Evolutionary conservation across 2,113 vertebrate species (phyloP).

Genomic region (Clupea harengus): DNA sequence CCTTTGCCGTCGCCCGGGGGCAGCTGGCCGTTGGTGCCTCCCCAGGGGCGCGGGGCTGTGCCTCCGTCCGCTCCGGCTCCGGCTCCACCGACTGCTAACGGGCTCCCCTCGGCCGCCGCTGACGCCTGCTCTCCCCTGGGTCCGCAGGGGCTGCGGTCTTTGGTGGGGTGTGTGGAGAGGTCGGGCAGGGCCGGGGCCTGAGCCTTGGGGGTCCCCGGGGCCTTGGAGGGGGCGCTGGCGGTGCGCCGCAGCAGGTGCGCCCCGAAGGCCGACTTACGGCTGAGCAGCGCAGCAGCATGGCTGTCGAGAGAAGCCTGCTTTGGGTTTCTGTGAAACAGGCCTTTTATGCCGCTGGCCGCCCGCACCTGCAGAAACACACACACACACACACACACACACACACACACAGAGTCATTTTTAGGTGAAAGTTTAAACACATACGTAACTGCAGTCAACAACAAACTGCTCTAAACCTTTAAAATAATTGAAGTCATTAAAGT

Average conservation of each 20-base stretch:
- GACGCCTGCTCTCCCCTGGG: constrained; percentile 75
- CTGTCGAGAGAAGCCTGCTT: constrained; percentile 98
- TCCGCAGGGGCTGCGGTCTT: constrained; percentile 80
- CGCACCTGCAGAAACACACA: constrained; percentile 76
- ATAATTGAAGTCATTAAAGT: background rate
- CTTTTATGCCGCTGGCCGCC: constrained; percentile 92
- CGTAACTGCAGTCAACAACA: background rate
- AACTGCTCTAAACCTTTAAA: background rate
- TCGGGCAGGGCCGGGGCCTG: constrained; percentile 83
- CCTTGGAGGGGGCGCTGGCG: constrained; percentile 93
- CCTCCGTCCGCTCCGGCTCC: background rate
- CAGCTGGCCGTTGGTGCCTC: constrained; percentile 71
- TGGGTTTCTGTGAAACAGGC: constrained; percentile 96
- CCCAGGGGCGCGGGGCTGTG: constrained; percentile 44
- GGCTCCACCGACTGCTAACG: background rate
- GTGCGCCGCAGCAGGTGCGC: constrained; percentile 91
- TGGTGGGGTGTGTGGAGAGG: constrained; percentile 77
- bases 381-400: background rate
- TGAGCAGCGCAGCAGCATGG: constrained; percentile 92
- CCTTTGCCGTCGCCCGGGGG: constrained; percentile 80
- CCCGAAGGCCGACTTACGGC: constrained; percentile 88
- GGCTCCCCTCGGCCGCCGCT: constrained; percentile 55
- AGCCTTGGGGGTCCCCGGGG: constrained; percentile 69
- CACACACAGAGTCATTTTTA: background rate
- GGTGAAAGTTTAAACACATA: background rate